Base-by-base conservation (phyloP, 2,113 vertebrate genomes). In the Baryphthengus martii region DNA sequence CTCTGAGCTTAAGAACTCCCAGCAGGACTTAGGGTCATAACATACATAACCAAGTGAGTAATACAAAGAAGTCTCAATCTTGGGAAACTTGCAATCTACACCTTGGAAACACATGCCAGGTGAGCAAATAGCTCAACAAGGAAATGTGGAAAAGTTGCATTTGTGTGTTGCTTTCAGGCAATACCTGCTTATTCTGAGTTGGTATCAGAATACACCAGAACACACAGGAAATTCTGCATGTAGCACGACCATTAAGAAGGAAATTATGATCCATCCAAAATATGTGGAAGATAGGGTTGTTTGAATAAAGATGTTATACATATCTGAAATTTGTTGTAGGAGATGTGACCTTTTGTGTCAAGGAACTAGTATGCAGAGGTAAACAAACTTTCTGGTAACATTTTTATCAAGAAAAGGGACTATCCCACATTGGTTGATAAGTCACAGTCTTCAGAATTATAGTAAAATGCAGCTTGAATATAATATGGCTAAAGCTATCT, bases 401-500 rank as follows among this genome's bases (percentile, higher is more conserved):
- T 20, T 87, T 92, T 89, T 70, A 45, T 3, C 8, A 52, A 63
- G 35, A 70, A 50, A 72, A 75, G 26, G 6, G 23, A 21, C 17
- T 55, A 45, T 55, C 9, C 7, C 8, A 5, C 35, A 37, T 33
- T 49, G 45, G 10, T 62, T 74, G 15, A 17, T 49, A 40, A 28
- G 35, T 58, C 23, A 44, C 21, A 39, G 7, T 50, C 52, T 40
- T 24, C 45, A 86, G 17, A 89, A 83, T 63, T 42, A 84, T 7
- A 59, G 8, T 21, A 73, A 94, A 91, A 61, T 61, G 29, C 3
- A 31, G 2, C 8, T 71, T 77, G 63, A 47, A 49, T 74, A 14
- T 53, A 47, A 35, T 31, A 65, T 0, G 0, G 3, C 10, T 42
- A 59, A 85, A 82, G 1, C 9, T 18, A 61, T 33, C 10, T 40